Evolutionary conservation across 2,888 invertebrate species (phyloP).

Genomic region (Plutella xylostella): DNA sequence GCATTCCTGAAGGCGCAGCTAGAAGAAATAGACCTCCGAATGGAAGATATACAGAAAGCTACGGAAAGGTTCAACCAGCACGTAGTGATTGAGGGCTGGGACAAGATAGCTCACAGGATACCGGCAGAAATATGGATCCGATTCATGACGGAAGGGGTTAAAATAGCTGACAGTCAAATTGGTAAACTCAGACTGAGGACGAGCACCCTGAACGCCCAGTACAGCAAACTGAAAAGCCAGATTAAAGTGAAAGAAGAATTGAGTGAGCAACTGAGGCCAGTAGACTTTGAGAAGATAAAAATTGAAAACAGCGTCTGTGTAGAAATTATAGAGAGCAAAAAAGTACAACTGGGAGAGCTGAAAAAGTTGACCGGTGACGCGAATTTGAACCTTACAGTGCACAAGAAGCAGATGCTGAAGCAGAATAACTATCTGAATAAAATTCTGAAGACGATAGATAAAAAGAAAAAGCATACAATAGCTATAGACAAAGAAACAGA

Average conservation of each 20-base stretch:
- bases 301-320: constrained; percentile 70
- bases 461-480: constrained; percentile 42
- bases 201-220: constrained; percentile 64
- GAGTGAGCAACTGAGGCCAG: constrained; percentile 67
- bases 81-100: constrained; percentile 63
- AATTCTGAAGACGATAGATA: constrained; percentile 45
- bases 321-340: constrained; percentile 65
- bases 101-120: constrained; percentile 71
- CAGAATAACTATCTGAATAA: constrained; percentile 52
- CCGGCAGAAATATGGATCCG: constrained; percentile 71
- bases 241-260: constrained; percentile 67
- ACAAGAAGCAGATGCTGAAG: constrained; percentile 67
- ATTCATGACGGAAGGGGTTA: constrained; percentile 73
- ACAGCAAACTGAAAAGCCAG: constrained; percentile 63
- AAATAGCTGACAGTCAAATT: constrained; percentile 61
- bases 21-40: constrained; percentile 67
- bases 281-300: constrained; percentile 73
- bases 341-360: constrained; percentile 58
- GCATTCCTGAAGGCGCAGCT: constrained; percentile 58
- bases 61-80: constrained; percentile 57
- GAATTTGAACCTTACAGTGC: constrained; percentile 63
- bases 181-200: constrained; percentile 71
- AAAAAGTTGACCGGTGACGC: constrained; percentile 72
- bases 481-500: constrained; percentile 50
- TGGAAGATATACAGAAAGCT: constrained; percentile 58